Percentiles rank a stretch among this genome's conserved stretches.
These are phyloP conservation scores for Pachydiplax longipennis DNA, from an alignment of 2,888 invertebrate genomes.

Conservation along the genomic window DNA sequence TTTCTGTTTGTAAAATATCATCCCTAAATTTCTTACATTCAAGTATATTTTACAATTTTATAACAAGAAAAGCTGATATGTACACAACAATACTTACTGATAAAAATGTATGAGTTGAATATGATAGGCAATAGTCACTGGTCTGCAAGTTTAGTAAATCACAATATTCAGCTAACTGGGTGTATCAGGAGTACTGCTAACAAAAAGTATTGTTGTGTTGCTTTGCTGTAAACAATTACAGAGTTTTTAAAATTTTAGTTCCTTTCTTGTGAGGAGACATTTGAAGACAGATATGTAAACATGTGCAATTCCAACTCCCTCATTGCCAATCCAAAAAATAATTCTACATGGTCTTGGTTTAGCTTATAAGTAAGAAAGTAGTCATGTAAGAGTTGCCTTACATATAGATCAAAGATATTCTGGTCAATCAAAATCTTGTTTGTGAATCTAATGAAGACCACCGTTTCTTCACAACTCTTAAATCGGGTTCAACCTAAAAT, in stretches of 20 bases:
- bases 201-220: not conserved
- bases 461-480: slow-evolving; percentile 22
- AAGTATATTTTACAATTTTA: not conserved
- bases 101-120: not conserved
- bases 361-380: slow-evolving; percentile 48
- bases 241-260: not conserved
- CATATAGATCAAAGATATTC: slow-evolving; percentile 1
- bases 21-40: not conserved
- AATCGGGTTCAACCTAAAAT: slow-evolving; percentile 21
- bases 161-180: not conserved
- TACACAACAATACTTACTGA: not conserved
- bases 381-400: not conserved
- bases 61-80: not conserved
- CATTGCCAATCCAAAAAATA: slow-evolving; percentile 45
- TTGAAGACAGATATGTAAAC: slow-evolving; percentile 14
- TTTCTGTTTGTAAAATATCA: not conserved
- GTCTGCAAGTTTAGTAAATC: not conserved
- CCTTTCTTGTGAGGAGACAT: not conserved
- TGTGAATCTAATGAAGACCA: slow-evolving; percentile 37
- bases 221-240: slow-evolving; percentile 22
- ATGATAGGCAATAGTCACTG: not conserved
- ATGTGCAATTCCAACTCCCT: slow-evolving; percentile 48
- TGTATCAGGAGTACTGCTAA: not conserved
- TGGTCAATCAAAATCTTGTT: slow-evolving; percentile 46
- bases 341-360: slow-evolving; percentile 49